Base-by-base conservation (phyloP, 1,140 invertebrate species). In the Sycophila sp. region DNA sequence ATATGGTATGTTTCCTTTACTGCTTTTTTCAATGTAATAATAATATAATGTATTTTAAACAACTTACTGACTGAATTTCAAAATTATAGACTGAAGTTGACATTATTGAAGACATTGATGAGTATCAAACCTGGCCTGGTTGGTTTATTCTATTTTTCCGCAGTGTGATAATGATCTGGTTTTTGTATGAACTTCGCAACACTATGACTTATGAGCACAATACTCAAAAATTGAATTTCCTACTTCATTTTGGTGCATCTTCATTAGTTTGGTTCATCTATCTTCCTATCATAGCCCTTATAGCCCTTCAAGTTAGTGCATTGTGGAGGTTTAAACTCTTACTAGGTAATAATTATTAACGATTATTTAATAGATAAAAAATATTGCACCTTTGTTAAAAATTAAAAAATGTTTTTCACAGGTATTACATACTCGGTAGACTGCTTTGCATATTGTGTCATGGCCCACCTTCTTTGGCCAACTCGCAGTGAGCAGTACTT, bases 201-300 rank as follows among this genome's bases (percentile, higher is more conserved):
- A 97, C 96, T 2, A 96, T 97, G 95, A 89, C 93, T 62, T 95
- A 96, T 74, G 95, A 97, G 81, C 95, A 96, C 83, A 96, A 96
- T 82, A 92, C 91, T 79, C 92, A 94, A 74, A 96, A 97, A 83
- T 86, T 96, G 8, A 93, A 96, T 80, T 99, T 98, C 85, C 91
- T 97, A 47, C 89, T 98, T 51, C 97, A 99, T 83, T 98, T 99
- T 86, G 97, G 96, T 51, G 97, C 97, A 38, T 98, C 96, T 24
- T 97, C 96, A 74, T 88, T 99, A 38, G 97, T 99, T 17, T 99
- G 98, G 98, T 98, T 99, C 79, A 96, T 98, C 73, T 98, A 99
- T 86, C 88, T 99, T 72, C 96, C 97, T 8, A 93, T 98, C 42
- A 92, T 98, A 73, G 96, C 96, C 49, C 89, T 99, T 53, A 94